Conservation (phyloP, 2,797 vertebrate species). For the Urocyon cinereoargenteus region DNA sequence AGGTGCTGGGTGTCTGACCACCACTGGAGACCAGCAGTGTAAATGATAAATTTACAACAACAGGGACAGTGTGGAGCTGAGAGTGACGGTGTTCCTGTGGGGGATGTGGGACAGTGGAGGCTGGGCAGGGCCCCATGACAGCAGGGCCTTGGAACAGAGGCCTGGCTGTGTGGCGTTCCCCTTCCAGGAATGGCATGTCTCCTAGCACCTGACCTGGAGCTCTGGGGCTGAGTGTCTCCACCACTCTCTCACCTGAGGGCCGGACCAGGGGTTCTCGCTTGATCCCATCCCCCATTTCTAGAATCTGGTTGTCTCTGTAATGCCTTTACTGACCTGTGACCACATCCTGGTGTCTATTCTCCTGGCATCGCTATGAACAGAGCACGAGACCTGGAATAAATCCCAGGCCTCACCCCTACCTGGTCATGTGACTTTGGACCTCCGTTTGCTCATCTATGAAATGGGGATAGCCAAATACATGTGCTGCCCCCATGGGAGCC, state of each 20-base stretch:
- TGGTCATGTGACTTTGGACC: background rate
- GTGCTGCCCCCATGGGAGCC: background rate
- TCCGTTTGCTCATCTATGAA: background rate
- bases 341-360: background rate
- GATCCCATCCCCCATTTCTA: rapidly evolving
- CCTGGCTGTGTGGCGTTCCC: background rate
- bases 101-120: rapidly evolving
- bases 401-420: background rate
- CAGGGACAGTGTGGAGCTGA: background rate
- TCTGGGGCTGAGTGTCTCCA: rapidly evolving
- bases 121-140: too few relatives aligned
- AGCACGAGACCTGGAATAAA: background rate
- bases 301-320: too few relatives aligned
- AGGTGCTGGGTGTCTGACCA: background rate
- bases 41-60: rapidly evolving
- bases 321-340: background rate
- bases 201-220: rapidly evolving
- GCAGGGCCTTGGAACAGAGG: background rate
- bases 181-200: background rate
- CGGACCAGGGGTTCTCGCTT: background rate
- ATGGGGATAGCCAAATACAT: background rate
- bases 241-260: too few relatives aligned
- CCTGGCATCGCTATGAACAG: background rate
- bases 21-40: rapidly evolving
- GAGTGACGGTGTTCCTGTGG: rapidly evolving